phyloP scores from a whole-genome alignment of 2,113 vertebrate species.

The Aythya baeri region DNA sequence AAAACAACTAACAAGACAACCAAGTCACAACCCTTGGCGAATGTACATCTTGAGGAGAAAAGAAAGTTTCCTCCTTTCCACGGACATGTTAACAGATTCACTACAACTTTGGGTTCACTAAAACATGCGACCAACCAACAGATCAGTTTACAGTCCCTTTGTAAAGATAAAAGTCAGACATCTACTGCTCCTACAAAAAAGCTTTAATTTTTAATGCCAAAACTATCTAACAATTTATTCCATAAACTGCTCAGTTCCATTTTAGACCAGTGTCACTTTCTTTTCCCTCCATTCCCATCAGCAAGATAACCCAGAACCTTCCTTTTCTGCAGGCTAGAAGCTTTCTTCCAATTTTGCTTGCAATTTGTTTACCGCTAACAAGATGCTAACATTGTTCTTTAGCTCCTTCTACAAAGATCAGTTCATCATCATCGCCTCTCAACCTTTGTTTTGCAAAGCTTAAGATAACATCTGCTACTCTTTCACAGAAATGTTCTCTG shows the following conservation, averaged over 20 bases:
- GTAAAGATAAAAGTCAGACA: neutral
- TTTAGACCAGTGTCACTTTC: neutral
- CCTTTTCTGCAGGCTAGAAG: neutral
- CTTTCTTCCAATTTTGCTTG: neutral
- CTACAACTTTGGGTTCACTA: neutral
- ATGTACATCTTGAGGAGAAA: neutral
- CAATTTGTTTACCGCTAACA: neutral
- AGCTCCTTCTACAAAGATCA: neutral
- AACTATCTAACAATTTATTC: neutral
- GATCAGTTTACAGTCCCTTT: neutral
- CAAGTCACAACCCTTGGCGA: neutral
- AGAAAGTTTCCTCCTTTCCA: neutral
- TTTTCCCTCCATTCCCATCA: neutral
- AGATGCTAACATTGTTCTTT: neutral
- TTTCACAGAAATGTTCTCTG: neutral
- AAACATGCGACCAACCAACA: neutral
- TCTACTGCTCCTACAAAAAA: neutral
- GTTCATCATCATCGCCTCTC: neutral
- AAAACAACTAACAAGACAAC: neutral
- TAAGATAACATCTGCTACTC: neutral
- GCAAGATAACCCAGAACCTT: neutral
- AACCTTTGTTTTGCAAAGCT: neutral
- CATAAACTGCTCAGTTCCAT: neutral
- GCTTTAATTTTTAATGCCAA: neutral
- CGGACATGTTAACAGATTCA: neutral